phyloP scores from a whole-genome alignment of 2,797 vertebrate genomes.

The Thripadectes ignobilis region DNA sequence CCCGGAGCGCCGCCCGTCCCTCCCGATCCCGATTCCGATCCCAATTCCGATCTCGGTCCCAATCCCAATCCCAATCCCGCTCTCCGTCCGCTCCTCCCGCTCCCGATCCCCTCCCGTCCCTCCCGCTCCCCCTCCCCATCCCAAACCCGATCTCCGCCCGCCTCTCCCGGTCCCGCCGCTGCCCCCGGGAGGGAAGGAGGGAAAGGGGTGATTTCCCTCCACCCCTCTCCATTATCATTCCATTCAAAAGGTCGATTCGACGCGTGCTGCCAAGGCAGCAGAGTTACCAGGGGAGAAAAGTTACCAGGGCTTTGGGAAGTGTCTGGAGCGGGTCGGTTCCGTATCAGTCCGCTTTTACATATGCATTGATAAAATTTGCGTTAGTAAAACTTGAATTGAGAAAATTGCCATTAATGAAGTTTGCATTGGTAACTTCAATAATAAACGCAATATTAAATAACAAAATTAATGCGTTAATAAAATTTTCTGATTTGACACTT shows the following conservation, averaged over 20 bases:
- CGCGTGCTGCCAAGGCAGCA: background rate
- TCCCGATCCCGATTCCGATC: no score
- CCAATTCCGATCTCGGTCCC: no score
- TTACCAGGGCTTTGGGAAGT: background rate
- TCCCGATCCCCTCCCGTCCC: no score
- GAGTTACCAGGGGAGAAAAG: background rate
- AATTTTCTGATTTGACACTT: background rate
- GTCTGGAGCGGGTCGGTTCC: background rate
- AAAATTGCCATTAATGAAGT: background rate
- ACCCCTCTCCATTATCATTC: background rate
- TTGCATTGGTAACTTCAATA: background rate
- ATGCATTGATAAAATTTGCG: background rate
- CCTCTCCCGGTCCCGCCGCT: background rate
- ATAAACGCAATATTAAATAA: background rate
- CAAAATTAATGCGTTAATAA: background rate
- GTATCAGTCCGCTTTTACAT: background rate
- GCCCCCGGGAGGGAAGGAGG: background rate
- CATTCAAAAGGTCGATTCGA: background rate
- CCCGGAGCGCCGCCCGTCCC: no score
- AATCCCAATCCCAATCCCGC: no score
- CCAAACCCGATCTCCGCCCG: no score
- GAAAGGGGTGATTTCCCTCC: no score
- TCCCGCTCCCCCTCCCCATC: no score
- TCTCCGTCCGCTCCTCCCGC: no score
- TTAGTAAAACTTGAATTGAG: background rate